A percentile compares a stretch with the other conserved stretches of the same genome.
phyloP scores from a whole-genome alignment of 2,888 invertebrate species.

The Melipona beecheii region DNA sequence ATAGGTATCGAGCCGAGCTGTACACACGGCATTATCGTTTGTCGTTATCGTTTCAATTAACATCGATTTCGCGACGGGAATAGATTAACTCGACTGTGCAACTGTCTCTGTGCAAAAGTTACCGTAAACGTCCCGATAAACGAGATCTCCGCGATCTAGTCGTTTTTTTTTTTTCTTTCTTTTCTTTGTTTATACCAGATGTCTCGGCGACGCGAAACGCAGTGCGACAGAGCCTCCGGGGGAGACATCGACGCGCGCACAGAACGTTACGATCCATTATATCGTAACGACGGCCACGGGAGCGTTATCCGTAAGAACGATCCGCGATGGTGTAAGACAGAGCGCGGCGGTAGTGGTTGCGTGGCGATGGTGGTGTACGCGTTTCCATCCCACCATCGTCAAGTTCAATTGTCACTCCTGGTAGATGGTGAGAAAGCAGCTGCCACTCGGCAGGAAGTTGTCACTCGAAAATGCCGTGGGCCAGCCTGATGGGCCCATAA shows the following conservation, averaged over 20 bases:
- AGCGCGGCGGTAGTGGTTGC: not conserved
- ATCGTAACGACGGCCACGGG: not conserved
- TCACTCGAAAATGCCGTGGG: conserved; percentile 68
- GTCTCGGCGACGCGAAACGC: no score
- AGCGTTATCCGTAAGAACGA: conserved; percentile 8
- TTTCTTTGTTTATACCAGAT: not conserved
- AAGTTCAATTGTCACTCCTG: conserved; percentile 60
- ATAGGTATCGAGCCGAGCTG: not conserved
- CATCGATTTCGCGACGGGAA: not conserved
- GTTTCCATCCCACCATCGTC: conserved; percentile 53
- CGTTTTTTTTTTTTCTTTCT: not conserved
- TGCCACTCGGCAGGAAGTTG: conserved; percentile 67
- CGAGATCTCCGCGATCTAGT: no score
- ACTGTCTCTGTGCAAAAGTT: no score
- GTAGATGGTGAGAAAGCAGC: conserved; percentile 65
- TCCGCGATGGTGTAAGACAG: not conserved
- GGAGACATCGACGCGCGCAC: conserved; percentile 4
- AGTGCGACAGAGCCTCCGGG: no score
- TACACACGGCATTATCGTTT: no score
- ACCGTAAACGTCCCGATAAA: no score
- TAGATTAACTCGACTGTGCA: no score
- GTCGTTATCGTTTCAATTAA: conserved; percentile 18
- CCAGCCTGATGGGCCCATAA: conserved; percentile 63
- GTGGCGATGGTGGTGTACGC: not conserved
- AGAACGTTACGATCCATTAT: not conserved